A percentile compares a stretch with the other conserved stretches of the same genome.
Evolutionary conservation across 2,888 invertebrate species (phyloP).

Genomic region (Eupithecia exiguata): DNA sequence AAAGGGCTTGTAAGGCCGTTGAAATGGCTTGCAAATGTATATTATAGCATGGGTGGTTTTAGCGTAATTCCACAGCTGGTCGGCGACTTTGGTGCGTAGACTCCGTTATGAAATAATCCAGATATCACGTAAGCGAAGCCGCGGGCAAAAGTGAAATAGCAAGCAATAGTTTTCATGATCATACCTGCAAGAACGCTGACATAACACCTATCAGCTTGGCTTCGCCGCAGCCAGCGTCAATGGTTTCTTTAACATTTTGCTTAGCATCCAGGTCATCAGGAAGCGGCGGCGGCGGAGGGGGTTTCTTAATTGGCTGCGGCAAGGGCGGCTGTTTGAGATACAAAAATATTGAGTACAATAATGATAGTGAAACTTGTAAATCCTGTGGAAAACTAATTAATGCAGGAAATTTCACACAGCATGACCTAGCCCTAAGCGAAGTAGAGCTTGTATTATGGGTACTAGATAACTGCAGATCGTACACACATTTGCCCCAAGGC

Average conservation of each 20-base stretch:
- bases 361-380: not conserved
- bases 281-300: conserved; percentile 72
- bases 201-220: conserved; percentile 93
- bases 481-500: not conserved
- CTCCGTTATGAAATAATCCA: not conserved
- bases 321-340: conserved; percentile 62
- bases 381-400: too few relatives aligned
- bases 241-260: conserved; percentile 55
- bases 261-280: conserved; percentile 64
- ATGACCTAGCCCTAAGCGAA: too few relatives aligned
- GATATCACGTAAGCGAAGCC: not conserved
- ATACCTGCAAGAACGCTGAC: conserved; percentile 93
- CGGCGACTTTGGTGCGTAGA: too few relatives aligned
- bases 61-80: too few relatives aligned
- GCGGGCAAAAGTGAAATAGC: not conserved
- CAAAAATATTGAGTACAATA: not conserved
- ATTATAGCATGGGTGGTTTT: too few relatives aligned
- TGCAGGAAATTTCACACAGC: too few relatives aligned
- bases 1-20: too few relatives aligned
- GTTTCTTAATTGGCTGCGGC: conserved; percentile 63
- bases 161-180: not conserved
- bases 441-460: not conserved
- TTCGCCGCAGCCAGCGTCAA: conserved; percentile 71
- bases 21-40: too few relatives aligned
- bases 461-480: not conserved